Base-by-base conservation (phyloP, 1,140 invertebrate species). In the Chymomyza costata region DNA sequence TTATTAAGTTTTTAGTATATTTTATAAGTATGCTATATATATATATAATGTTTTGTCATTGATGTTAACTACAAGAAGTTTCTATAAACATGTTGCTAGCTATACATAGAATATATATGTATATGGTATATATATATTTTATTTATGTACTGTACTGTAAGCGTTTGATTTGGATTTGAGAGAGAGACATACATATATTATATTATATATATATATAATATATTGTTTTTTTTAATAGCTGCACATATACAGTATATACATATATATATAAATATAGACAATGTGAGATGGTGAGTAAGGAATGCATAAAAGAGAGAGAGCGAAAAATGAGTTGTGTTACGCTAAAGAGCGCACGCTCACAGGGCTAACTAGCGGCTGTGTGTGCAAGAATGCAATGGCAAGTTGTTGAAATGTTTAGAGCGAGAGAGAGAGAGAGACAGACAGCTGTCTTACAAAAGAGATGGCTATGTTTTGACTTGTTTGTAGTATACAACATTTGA, bases 71-170 rank as follows among this genome's bases (percentile, higher is more conserved):
- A 68, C 47, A 65, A 66, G 44, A 46, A 65, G 21, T 30, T 14
- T 48, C 45, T 54, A 60, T 58, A 70, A 40, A 78, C 59, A 83
- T 82, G 81, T 84, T 83, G 82, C 81, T 83, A 78, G 81, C 81
- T 83, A 76, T 83, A 83, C 81, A 83, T 82, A 71, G 32, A 55
- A 43, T 48, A 58, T 68, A 44, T 49, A 45, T 45, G 37, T 56
- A 52, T 50, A 49, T 41, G 60, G 32, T 39, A 30, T 21, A 40
- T 38, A 35, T 55, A 13, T 19, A 47, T 21, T 38, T 41, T 68
- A 55, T 65, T 76, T 60, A 65, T 38, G 55, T 76, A 65, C 61
- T 74, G 70, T 76, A 65, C 65, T 76, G 70, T 70, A 78, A 78
- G 71, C 71, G 54, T 78, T 70, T 55, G 43, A 58, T 16, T 60